Evolutionary conservation across 2,888 invertebrate species (phyloP).

Genomic region (Diogma glabrata): DNA sequence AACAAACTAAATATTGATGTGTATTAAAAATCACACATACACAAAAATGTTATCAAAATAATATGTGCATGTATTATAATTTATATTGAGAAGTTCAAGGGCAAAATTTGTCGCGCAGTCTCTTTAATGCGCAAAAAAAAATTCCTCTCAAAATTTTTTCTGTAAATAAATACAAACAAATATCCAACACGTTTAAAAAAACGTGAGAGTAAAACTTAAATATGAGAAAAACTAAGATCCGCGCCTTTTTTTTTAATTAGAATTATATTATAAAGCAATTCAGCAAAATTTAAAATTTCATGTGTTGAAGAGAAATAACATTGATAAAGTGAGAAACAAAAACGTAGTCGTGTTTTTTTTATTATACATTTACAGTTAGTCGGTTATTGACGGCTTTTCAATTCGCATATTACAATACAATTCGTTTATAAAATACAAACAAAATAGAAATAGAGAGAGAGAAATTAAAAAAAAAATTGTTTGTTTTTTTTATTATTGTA

Average conservation of each 20-base stretch:
- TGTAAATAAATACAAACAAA: not conserved
- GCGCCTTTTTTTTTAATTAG: not conserved
- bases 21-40: too few species aligned
- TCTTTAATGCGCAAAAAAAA: constrained; percentile 10
- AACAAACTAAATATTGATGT: too few species aligned
- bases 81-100: constrained; percentile 12
- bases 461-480: not conserved
- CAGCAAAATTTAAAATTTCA: not conserved
- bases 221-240: not conserved
- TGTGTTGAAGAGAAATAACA: not conserved
- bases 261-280: constrained; percentile 1
- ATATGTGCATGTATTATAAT: too few species aligned
- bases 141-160: too few species aligned
- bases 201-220: constrained; percentile 3
- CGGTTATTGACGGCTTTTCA: too few species aligned
- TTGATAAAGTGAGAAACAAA: constrained; percentile 1
- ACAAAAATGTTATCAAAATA: too few species aligned
- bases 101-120: constrained; percentile 10
- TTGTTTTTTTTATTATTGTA: not conserved
- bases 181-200: not conserved
- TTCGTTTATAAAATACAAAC: too few species aligned
- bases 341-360: too few species aligned
- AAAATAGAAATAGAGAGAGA: not conserved
- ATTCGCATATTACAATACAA: too few species aligned
- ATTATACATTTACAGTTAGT: constrained; percentile 6